phyloP scores from a whole-genome alignment of 2,113 vertebrate genomes.

The Pelmatolapia mariae region DNA sequence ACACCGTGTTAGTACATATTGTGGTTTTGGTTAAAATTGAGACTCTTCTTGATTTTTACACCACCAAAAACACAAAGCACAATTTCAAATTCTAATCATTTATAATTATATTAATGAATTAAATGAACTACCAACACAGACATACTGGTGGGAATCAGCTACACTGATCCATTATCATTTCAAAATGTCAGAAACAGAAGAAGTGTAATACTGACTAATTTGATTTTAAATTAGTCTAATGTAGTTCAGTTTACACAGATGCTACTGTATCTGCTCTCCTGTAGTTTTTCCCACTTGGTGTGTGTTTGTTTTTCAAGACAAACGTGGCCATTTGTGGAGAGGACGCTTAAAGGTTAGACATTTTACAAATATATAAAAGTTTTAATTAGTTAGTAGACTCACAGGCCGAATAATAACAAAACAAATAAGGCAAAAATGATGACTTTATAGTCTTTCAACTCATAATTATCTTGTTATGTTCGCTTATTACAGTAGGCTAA shows the following conservation, averaged over 20 bases:
- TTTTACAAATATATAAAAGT: neutral
- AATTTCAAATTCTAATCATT: neutral
- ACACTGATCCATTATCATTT: neutral
- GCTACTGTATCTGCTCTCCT: neutral
- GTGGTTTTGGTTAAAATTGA: neutral
- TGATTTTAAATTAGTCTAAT: neutral
- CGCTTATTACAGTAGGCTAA: rapidly evolving
- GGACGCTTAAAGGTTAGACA: neutral
- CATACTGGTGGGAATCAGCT: neutral
- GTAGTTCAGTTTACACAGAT: neutral
- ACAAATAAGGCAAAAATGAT: neutral
- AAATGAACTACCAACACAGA: neutral
- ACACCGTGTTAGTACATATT: neutral
- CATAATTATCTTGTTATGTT: rapidly evolving
- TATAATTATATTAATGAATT: neutral
- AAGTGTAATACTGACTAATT: neutral
- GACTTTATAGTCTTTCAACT: neutral
- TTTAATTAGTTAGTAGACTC: neutral
- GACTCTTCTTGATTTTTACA: neutral
- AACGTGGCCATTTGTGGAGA: neutral
- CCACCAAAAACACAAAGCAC: neutral
- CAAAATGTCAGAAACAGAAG: neutral
- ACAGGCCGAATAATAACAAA: neutral
- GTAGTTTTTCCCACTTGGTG: neutral
- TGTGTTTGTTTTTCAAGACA: neutral